Conservation (phyloP, 2,797 vertebrate species). For the Lacerta agilis region DNA sequence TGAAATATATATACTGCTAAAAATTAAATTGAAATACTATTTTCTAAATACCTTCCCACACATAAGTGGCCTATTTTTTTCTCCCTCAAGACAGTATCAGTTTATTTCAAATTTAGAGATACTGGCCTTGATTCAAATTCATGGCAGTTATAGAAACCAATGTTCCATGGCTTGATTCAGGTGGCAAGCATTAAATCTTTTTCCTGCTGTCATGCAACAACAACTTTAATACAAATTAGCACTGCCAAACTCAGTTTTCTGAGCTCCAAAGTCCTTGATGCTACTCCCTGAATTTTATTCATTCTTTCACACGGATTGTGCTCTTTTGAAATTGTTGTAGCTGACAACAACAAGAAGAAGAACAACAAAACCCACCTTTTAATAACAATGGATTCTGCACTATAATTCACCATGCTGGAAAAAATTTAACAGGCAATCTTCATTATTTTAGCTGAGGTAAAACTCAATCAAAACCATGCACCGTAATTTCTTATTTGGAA, state of each 20-base stretch:
- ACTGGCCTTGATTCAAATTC: constrained; percentile 86
- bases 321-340: constrained; percentile 74
- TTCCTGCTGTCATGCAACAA: constrained; percentile 88
- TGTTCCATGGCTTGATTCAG: constrained; percentile 86
- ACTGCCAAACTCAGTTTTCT: constrained; percentile 84
- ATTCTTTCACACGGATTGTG: constrained; percentile 74
- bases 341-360: constrained; percentile 57
- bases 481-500: constrained; percentile 52
- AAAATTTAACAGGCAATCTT: constrained; percentile 70
- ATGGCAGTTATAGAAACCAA: constrained; percentile 86
- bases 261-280: constrained; percentile 83
- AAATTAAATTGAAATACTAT: constrained; percentile 80
- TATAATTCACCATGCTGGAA: constrained; percentile 70
- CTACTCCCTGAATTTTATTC: constrained; percentile 82
- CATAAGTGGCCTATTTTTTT: constrained; percentile 80
- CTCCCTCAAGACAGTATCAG: constrained; percentile 79
- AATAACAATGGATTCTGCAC: constrained; percentile 70
- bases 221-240: constrained; percentile 88
- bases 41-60: constrained; percentile 80
- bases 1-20: constrained; percentile 71
- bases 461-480: constrained; percentile 68
- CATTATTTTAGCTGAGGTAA: constrained; percentile 70
- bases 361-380: constrained; percentile 74
- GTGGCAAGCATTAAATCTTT: constrained; percentile 88
- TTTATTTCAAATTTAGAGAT: constrained; percentile 87